Conservation (phyloP, 2,797 vertebrate genomes). For the Enteromius thamalakanensis region DNA sequence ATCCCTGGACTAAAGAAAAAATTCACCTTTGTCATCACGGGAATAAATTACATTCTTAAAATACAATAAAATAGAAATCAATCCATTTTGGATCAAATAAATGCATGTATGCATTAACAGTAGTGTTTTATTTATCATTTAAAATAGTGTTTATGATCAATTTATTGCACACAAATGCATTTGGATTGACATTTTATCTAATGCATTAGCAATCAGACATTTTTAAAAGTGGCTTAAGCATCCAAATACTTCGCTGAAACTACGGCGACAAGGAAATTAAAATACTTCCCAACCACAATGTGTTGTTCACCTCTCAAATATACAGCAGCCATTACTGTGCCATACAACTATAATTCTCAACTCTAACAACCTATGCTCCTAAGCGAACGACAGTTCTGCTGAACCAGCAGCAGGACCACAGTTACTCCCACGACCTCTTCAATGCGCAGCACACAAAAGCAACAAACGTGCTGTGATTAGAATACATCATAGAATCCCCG, state of each 20-base stretch:
- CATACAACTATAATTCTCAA: conserved; percentile 8
- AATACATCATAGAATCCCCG: conserved; percentile 21
- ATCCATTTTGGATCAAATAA: too few relatives aligned
- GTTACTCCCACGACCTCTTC: conserved; percentile 23
- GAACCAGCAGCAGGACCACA: conserved; percentile 24
- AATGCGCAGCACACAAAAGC: conserved; percentile 6
- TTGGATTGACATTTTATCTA: neutral
- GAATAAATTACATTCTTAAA: neutral
- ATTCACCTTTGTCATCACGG: neutral
- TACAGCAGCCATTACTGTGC: neutral
- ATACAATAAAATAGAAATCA: neutral
- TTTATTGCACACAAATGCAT: neutral
- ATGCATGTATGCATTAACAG: neutral
- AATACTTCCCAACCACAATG: conserved; percentile 8
- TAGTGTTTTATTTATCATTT: neutral
- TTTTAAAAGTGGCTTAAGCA: neutral
- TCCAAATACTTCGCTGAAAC: neutral
- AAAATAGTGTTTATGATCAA: neutral
- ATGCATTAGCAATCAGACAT: neutral
- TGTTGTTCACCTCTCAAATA: neutral
- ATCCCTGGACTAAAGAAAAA: too few relatives aligned
- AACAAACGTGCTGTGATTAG: conserved; percentile 29
- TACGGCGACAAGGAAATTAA: neutral
- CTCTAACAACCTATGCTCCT: neutral
- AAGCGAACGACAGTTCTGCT: conserved; percentile 3